Evolutionary conservation across 2,113 vertebrate species (phyloP), one percentile per base, ranked within the genome.

Genomic region (Promerops cafer): DNA sequence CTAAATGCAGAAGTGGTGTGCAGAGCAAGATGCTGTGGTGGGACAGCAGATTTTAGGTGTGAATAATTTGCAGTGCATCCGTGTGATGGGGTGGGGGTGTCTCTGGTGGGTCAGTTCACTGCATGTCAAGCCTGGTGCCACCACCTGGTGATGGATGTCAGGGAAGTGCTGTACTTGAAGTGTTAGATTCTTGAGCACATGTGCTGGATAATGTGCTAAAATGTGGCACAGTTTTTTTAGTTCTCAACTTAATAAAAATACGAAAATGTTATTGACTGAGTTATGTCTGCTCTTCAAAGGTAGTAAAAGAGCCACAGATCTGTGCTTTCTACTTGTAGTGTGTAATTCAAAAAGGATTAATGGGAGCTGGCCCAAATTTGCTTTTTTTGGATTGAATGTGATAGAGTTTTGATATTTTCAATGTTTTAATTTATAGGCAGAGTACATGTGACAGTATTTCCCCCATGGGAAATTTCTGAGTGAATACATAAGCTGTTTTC

Each of bases 1-100:
- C 9, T 76, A 74, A 40, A 56, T 22, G 49, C 63, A 90, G 75
- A 72, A 37, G 20, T 1, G 3, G 6, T 16, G 17, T 79, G 52
- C 61, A n/a, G 39, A 33, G 37, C 11, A 40, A 44, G 50, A 33
- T 9, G 18, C 33, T 9, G 61, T 64, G 52, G 27, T 20, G 70
- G 24, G 33, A 27, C 49, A 83, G 19, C 24, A 61, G 42, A 45
- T 66, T 56, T 77, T 27, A 39, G 14, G 28, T 54, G 28, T 11
- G 20, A 45, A 33, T 13, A 18, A 53, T 27, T 35, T 60, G n/a
- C 22, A 16, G 42, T n/a, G 31, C 2, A 11, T 14, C 11, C 13
- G 0, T n/a, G 60, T 28, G 18, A 4, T 23, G 31, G 64, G 37
- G 3, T 39, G 26, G 0, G 0, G 7, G 14, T 66, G 21, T n/a